Percentiles rank a stretch among this genome's conserved stretches.
Evolutionary conservation across 1,140 invertebrate species (phyloP).

Genomic region (Tetraneura akinire): DNA sequence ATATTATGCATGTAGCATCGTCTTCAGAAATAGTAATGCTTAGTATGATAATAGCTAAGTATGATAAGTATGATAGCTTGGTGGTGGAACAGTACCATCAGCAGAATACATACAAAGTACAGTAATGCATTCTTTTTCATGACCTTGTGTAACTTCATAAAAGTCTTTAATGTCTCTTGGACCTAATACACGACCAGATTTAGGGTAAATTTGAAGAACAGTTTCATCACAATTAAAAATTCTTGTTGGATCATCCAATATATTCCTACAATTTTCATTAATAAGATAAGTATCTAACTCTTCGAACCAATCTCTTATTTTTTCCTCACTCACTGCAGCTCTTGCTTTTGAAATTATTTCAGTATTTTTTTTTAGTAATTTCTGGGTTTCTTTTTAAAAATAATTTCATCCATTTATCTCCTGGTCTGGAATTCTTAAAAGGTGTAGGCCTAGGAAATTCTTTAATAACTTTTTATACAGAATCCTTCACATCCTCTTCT

Average conservation of each 20-base stretch:
- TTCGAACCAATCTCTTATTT: neutral
- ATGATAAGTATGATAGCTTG: too few relatives aligned
- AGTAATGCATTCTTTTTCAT: neutral
- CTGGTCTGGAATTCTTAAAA: neutral
- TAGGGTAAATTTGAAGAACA: neutral
- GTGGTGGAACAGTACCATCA: conserved; percentile 7
- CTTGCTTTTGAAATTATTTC: neutral
- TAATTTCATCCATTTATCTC: conserved; percentile 4
- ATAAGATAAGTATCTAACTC: neutral
- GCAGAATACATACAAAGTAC: neutral
- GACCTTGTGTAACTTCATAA: neutral
- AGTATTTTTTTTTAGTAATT: neutral
- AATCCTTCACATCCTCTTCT: neutral
- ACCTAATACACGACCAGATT: conserved; percentile 7
- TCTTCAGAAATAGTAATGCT: too few relatives aligned
- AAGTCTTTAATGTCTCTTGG: neutral
- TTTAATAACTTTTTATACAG: neutral
- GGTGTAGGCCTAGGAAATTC: neutral
- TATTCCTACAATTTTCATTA: neutral
- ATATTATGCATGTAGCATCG: neutral
- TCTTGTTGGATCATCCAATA: too few relatives aligned
- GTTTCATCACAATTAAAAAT: conserved; percentile 1
- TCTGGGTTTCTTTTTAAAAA: conserved; percentile 14
- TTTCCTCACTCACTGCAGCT: neutral
- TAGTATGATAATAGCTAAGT: too few relatives aligned